Percentiles rank a stretch among this genome's conserved stretches.
phyloP scores from a whole-genome alignment of 2,888 invertebrate species.

The Cosmopolites sordidus region DNA sequence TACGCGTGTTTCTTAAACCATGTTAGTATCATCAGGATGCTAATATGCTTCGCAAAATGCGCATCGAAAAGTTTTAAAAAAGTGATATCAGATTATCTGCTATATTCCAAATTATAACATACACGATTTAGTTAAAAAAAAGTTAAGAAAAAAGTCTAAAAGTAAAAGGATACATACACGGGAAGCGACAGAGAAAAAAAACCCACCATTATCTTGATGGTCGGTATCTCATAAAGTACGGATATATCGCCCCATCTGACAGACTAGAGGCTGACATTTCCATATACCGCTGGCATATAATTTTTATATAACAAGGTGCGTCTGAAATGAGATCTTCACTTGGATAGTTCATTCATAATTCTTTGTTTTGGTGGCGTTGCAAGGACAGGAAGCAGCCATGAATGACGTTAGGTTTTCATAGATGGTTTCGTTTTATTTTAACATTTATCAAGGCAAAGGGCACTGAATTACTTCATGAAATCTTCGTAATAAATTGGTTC shows the following conservation, averaged over 20 bases:
- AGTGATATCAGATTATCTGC: no score
- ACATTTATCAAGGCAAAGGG: no score
- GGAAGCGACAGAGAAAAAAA: constrained; percentile 21
- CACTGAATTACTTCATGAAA: no score
- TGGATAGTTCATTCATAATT: constrained; percentile 17
- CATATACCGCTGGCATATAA: constrained; percentile 16
- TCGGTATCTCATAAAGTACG: constrained; percentile 17
- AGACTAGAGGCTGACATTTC: constrained; percentile 13
- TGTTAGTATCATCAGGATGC: no score
- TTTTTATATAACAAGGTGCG: constrained; percentile 20
- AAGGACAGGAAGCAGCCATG: not conserved
- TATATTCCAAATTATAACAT: no score
- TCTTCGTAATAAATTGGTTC: no score
- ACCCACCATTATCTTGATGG: constrained; percentile 21
- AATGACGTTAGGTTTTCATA: not conserved
- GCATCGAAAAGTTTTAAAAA: no score
- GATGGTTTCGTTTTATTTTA: no score
- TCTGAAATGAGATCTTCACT: not conserved
- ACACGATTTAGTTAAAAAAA: no score
- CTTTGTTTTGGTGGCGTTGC: constrained; percentile 25
- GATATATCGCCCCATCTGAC: constrained; percentile 14
- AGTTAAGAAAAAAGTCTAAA: no score
- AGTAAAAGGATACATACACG: constrained; percentile 16
- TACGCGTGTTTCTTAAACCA: no score
- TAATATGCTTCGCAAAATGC: no score